These are phyloP conservation scores for Halcyon badia DNA, from an alignment of 2,797 vertebrate species.

Conservation along the genomic window DNA sequence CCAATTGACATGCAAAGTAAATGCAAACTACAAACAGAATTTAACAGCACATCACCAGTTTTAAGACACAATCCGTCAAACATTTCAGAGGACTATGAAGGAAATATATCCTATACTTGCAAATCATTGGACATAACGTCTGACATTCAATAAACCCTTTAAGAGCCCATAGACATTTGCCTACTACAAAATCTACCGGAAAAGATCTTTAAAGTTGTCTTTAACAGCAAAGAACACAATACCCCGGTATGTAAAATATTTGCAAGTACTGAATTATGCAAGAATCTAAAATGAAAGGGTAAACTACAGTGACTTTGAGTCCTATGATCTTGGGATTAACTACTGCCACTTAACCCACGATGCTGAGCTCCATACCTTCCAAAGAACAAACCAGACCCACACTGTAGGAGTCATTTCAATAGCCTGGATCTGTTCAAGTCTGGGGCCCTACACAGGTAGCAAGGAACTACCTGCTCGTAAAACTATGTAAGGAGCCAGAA, in stretches of 20 bases:
- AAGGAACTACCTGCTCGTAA: not conserved
- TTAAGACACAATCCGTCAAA: slow-evolving; percentile 76
- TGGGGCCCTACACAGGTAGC: not conserved
- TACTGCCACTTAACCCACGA: not conserved
- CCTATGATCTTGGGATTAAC: not conserved
- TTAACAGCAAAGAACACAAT: not conserved
- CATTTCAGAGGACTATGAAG: slow-evolving; percentile 58
- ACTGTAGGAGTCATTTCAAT: not conserved
- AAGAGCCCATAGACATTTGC: slow-evolving; percentile 3
- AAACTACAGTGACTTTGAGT: not conserved
- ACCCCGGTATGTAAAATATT: not conserved
- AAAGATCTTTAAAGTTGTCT: not conserved
- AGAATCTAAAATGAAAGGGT: slow-evolving; percentile 13
- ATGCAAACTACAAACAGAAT: slow-evolving; percentile 77
- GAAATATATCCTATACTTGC: slow-evolving; percentile 54
- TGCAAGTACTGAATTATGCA: not conserved
- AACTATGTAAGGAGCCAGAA: not conserved
- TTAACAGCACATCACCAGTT: slow-evolving; percentile 73
- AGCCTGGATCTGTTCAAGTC: not conserved
- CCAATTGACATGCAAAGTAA: slow-evolving; percentile 79
- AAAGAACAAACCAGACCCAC: not conserved
- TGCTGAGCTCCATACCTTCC: not conserved
- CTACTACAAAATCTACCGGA: slow-evolving; percentile 1
- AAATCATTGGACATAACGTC: slow-evolving; percentile 47
- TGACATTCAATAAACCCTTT: slow-evolving; percentile 36